phyloP scores from a whole-genome alignment of 1,140 invertebrate genomes.

The Drosophila pallidifrons region DNA sequence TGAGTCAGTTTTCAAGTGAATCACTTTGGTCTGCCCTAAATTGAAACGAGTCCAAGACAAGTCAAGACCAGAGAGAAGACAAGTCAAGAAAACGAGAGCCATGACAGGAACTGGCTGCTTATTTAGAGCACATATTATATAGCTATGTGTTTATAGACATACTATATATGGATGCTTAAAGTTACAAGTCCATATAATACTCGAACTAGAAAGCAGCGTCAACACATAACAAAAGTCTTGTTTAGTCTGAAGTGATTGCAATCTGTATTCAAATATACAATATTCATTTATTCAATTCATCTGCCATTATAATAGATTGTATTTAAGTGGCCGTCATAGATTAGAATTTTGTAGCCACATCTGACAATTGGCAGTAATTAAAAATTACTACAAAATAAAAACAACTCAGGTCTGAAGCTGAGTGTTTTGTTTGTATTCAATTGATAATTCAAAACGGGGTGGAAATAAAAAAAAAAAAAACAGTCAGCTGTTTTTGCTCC shows the following conservation, averaged over 20 bases:
- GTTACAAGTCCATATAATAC: conserved; percentile 5
- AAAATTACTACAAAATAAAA: conserved; percentile 35
- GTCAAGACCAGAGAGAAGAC: conserved; percentile 14
- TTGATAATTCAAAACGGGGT: conserved; percentile 1
- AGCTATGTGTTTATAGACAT: not conserved
- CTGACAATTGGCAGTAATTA: conserved; percentile 45
- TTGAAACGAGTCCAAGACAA: conserved; percentile 56
- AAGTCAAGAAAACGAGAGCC: conserved; percentile 30
- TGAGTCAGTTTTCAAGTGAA: conserved; percentile 46
- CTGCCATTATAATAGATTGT: conserved; percentile 30
- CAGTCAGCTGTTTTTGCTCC: conserved; percentile 31
- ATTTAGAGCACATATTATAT: conserved; percentile 32
- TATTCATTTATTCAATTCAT: conserved; percentile 69
- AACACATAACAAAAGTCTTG: conserved; percentile 32
- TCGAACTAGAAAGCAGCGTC: conserved; percentile 37
- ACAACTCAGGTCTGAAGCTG: not conserved
- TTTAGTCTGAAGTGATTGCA: conserved; percentile 42
- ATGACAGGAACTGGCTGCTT: conserved; percentile 49
- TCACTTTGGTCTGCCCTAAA: conserved; percentile 65
- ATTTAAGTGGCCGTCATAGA: conserved; percentile 55
- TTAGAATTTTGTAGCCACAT: conserved; percentile 21
- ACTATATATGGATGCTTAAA: conserved; percentile 3
- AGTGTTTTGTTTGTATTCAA: conserved; percentile 34
- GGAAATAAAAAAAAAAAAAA: not conserved
- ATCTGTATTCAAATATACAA: conserved; percentile 35